Evolutionary conservation across 2,113 vertebrate genomes (phyloP).

Genomic region (Oncorhynchus mykiss): DNA sequence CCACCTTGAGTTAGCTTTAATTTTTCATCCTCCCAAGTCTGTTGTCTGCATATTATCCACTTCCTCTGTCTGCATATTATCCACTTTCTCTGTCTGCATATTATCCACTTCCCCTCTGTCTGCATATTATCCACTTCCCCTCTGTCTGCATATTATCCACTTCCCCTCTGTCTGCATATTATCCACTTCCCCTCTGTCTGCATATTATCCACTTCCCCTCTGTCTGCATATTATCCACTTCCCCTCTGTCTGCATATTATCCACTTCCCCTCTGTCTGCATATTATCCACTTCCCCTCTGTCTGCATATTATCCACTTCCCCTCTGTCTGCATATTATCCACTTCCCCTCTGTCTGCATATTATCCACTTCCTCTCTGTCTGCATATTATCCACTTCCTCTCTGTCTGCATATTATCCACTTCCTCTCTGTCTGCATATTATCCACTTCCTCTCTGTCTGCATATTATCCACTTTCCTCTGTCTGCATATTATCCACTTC

Average conservation of each 20-base stretch:
- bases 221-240: background rate
- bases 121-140: background rate
- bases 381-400: too few relatives aligned
- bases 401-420: background rate
- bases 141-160: background rate
- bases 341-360: too few relatives aligned
- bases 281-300: background rate
- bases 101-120: background rate
- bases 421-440: background rate
- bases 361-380: too few relatives aligned
- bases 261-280: background rate
- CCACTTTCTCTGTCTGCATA: background rate
- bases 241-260: background rate
- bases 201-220: background rate
- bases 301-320: background rate
- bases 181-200: too few relatives aligned
- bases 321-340: too few relatives aligned
- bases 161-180: too few relatives aligned
- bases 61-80: background rate
- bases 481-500: background rate
- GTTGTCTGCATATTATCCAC: background rate
- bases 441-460: background rate
- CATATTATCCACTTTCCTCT: too few relatives aligned
- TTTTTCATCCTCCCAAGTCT: background rate
- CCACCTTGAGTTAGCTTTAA: constrained; percentile 7